phyloP scores from a whole-genome alignment of 2,797 vertebrate genomes.

The Brotogeris chrysoptera region DNA sequence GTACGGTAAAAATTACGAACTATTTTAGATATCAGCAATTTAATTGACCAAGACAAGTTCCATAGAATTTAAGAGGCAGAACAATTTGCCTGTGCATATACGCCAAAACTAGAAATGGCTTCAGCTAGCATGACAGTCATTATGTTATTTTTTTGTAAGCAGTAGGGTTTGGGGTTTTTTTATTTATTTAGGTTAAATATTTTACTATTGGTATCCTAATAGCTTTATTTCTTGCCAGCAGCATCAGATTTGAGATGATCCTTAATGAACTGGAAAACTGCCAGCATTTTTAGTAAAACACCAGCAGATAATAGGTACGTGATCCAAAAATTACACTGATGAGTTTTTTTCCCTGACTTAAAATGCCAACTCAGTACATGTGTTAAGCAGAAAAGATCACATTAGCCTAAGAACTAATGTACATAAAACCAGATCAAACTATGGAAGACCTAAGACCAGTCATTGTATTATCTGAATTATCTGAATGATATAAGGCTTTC shows the following conservation, averaged over 20 bases:
- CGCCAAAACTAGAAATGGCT: neutral
- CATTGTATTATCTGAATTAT: neutral
- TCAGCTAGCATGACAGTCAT: neutral
- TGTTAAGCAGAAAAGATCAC: neutral
- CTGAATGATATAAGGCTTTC: neutral
- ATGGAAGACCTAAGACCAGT: neutral
- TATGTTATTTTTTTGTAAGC: neutral
- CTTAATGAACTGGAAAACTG: constrained; percentile 56
- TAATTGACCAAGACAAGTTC: neutral
- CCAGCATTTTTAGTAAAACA: constrained; percentile 19
- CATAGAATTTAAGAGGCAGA: neutral
- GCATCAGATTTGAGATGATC: constrained; percentile 1
- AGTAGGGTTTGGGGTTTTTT: neutral
- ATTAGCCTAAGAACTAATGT: neutral
- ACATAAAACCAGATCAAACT: neutral
- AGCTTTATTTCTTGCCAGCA: constrained; percentile 25
- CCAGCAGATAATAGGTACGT: neutral
- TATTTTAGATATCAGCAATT: neutral
- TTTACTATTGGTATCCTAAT: constrained; percentile 1
- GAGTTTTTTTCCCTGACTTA: neutral
- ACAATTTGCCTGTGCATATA: neutral
- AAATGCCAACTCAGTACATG: neutral
- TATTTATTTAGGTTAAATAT: constrained; percentile 38
- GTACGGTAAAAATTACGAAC: neutral
- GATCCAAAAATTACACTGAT: neutral